Conservation (phyloP, 2,797 vertebrate genomes). For the Fundulus diaphanus region DNA sequence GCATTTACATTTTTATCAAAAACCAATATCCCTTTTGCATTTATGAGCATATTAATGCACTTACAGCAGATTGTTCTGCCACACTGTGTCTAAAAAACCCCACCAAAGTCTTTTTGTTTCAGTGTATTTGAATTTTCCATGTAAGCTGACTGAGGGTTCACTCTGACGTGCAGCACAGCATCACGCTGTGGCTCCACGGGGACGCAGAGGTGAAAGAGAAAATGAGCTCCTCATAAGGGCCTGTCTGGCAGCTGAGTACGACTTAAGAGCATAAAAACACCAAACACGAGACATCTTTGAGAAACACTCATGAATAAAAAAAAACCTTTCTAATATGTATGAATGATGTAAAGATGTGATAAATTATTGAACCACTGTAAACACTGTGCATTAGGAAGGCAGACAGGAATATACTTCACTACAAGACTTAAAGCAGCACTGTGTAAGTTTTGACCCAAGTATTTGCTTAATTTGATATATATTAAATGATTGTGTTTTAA, state of each 20-base stretch:
- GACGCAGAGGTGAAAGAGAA: not conserved
- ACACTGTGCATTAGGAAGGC: constrained; percentile 1
- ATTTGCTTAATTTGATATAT: too few species aligned
- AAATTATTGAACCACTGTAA: constrained; percentile 5
- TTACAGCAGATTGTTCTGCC: not conserved
- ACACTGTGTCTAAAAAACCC: not conserved
- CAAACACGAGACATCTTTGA: not conserved
- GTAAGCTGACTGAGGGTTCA: not conserved
- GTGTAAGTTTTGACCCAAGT: too few species aligned
- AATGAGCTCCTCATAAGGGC: not conserved
- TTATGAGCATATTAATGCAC: not conserved
- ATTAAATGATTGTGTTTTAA: not conserved
- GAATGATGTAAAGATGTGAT: constrained; percentile 5
- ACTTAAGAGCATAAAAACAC: not conserved
- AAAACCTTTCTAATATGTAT: not conserved
- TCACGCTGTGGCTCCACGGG: not conserved
- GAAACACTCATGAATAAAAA: constrained; percentile 8
- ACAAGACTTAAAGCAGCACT: not conserved
- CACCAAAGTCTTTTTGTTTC: not conserved
- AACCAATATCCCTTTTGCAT: not conserved
- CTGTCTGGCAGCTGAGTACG: not conserved
- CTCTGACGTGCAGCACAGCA: not conserved
- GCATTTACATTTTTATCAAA: not conserved
- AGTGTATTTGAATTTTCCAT: not conserved
- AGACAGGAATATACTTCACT: not conserved